Base-by-base conservation (phyloP, 2,113 vertebrate genomes). In the Brachypteracias leptosomus region DNA sequence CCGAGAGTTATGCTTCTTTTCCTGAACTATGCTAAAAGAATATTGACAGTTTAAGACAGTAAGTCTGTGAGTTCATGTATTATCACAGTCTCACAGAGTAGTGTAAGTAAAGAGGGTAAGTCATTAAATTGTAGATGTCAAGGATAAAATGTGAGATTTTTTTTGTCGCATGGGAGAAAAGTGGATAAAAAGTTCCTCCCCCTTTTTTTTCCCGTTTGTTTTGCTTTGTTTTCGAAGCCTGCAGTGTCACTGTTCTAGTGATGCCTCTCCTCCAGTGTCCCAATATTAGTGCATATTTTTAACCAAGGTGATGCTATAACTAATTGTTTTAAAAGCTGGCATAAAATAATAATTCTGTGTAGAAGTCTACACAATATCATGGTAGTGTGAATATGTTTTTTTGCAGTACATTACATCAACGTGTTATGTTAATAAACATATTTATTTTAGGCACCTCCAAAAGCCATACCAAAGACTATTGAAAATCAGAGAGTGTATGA, bases 401-500 rank as follows among this genome's bases (percentile, higher is more conserved):
- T 63, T 12, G 7, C 44, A 67, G 4, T 71, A 49, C 1, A 10
- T 68, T 24, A 58, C 4, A 16, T 35, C 1, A 44, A 20, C 59
- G 13, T 58, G 9, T 83, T 88, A 44, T 19, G 4, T 54, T 80
- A 67, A 88, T 67, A 47, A 80, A 29, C 24, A 31, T 29, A 3
- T n/a, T 63, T 93, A 40, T 94, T 96, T 63, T 84, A 99, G 99
- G 99, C 99, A 29, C 99, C 99, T 36, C 99, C 99, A 78, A 99
- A 99, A 96, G 96, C 99, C 19, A 33, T 99, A 88, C 99, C 99
- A 16, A 99, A 99, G 97, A 99, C 99, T 4, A 99, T 99, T 96
- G 99, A 99, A 96, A 99, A 99, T 95, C 99, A 99, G 94, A 98
- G 99, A 83, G 97, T 99, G 7, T 98, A 98, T 72, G 99, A 99